Percentiles rank a stretch among this genome's conserved stretches.
Evolutionary conservation across 2,888 invertebrate genomes (phyloP).

Genomic region (Arctia plantaginis): DNA sequence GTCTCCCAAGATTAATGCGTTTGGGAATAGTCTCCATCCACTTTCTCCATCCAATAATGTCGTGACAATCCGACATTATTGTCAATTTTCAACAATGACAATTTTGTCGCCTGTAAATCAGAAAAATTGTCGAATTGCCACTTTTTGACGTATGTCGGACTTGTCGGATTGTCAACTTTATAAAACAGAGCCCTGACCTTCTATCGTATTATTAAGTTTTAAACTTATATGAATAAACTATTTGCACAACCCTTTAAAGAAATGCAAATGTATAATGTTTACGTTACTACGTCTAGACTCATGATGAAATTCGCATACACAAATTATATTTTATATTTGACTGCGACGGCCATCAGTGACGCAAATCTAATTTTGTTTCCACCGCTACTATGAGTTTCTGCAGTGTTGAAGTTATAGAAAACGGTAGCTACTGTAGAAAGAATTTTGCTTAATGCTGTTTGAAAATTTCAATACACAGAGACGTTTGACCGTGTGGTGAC

Average conservation of each 20-base stretch:
- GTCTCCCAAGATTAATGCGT: no score
- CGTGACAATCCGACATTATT: no score
- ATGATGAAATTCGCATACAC: conserved; percentile 22
- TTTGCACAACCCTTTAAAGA: background rate
- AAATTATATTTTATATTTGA: conserved; percentile 34
- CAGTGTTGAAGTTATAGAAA: background rate
- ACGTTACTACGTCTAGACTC: background rate
- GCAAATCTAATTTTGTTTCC: conserved; percentile 43
- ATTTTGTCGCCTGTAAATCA: no score
- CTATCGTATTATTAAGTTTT: background rate
- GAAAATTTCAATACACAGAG: no score
- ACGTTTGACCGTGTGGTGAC: no score
- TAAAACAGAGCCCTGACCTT: background rate
- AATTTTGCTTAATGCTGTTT: background rate
- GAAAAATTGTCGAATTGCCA: no score
- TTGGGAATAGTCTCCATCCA: no score
- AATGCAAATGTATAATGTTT: background rate
- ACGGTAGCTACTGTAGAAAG: background rate
- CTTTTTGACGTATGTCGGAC: no score
- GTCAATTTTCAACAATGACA: no score
- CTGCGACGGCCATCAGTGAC: conserved; percentile 27
- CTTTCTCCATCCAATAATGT: no score
- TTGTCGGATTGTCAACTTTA: no score
- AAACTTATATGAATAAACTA: background rate
- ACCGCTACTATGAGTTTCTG: conserved; percentile 11